Evolutionary conservation across 2,888 invertebrate genomes (phyloP).

Genomic region (Azorinus chamasolen): DNA sequence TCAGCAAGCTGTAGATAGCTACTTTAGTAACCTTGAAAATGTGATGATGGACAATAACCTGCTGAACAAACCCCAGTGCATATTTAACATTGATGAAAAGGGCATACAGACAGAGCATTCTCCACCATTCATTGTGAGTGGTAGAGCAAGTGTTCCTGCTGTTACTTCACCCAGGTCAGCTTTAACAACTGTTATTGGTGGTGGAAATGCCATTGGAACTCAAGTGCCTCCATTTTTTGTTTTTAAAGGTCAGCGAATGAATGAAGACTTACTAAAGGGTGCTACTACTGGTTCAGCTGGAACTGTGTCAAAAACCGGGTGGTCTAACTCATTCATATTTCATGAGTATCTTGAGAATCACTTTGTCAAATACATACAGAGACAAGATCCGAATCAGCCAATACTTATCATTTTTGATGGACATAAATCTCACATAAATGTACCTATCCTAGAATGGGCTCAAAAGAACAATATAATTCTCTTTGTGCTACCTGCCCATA

Average conservation of each 20-base stretch:
- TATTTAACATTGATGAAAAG: slow-evolving; percentile 55
- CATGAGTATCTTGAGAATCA: slow-evolving; percentile 45
- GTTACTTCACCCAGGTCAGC: slow-evolving; percentile 7
- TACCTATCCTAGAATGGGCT: slow-evolving; percentile 53
- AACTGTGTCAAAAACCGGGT: slow-evolving; percentile 34
- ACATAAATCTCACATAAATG: slow-evolving; percentile 34
- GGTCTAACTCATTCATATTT: slow-evolving; percentile 45
- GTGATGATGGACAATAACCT: background rate
- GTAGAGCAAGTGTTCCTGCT: slow-evolving; percentile 7
- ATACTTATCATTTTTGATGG: slow-evolving; percentile 53
- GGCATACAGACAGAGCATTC: too few species aligned
- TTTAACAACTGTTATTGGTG: slow-evolving; percentile 15
- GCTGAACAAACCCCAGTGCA: slow-evolving; percentile 20
- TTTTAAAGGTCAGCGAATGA: slow-evolving; percentile 18
- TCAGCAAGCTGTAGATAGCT: background rate
- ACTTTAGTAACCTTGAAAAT: background rate
- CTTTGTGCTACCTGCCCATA: slow-evolving; percentile 54
- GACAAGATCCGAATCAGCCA: slow-evolving; percentile 10
- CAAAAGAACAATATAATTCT: slow-evolving; percentile 45
- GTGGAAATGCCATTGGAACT: slow-evolving; percentile 23
- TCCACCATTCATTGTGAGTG: slow-evolving; percentile 7
- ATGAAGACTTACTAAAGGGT: slow-evolving; percentile 24
- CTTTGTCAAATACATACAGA: slow-evolving; percentile 34
- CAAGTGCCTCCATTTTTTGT: slow-evolving; percentile 19
- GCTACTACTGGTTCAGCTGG: slow-evolving; percentile 18